These are phyloP conservation scores for Corythaixoides concolor DNA, from an alignment of 2,113 vertebrate genomes.

Conservation along the genomic window DNA sequence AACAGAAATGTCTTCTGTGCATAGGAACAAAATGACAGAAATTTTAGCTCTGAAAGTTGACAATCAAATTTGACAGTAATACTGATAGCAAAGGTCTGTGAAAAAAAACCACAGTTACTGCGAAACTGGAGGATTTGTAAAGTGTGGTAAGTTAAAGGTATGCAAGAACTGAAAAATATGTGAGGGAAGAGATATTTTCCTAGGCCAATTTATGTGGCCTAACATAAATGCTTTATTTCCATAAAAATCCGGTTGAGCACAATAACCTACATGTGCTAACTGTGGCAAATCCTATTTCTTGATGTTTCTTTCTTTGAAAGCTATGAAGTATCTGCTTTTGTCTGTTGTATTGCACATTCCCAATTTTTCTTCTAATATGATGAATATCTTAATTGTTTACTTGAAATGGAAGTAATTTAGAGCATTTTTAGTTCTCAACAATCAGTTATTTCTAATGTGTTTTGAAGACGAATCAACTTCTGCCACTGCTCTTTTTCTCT, in stretches of 20 bases:
- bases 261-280: not conserved
- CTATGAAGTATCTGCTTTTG: not conserved
- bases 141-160: not conserved
- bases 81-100: not conserved
- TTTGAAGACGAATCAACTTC: not conserved
- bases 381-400: not conserved
- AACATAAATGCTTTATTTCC: not conserved
- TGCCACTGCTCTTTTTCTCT: not conserved
- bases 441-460: not conserved
- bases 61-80: not conserved
- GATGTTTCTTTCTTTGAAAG: not conserved
- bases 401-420: not conserved
- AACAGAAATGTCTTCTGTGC: not conserved
- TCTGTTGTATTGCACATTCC: not conserved
- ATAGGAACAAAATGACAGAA: not conserved
- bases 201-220: not conserved
- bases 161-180: not conserved
- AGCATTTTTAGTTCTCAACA: not conserved
- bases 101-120: not conserved
- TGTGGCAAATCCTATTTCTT: not conserved
- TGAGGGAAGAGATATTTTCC: not conserved
- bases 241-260: not conserved
- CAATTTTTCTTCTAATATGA: not conserved
- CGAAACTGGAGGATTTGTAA: not conserved
- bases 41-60: not conserved